phyloP scores from a whole-genome alignment of 92 coral and sea anemone species.

The Epizoanthus rinbou region DNA sequence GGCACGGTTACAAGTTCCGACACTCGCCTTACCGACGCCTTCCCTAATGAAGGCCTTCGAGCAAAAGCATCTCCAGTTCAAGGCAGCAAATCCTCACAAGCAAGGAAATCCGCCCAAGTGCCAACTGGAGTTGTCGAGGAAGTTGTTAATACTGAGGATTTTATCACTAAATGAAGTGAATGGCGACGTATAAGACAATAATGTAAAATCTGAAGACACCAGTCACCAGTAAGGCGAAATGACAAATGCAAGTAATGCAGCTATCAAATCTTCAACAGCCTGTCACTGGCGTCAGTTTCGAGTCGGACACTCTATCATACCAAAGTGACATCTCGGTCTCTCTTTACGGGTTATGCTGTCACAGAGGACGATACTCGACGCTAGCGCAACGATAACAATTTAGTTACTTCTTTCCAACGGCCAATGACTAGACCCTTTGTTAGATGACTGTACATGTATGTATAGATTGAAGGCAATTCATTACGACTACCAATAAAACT shows the following conservation, averaged over 20 bases:
- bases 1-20: slow-evolving; percentile 67
- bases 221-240: not conserved
- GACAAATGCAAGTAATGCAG: not conserved
- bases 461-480: no score
- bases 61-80: slow-evolving; percentile 12
- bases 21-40: slow-evolving; percentile 62
- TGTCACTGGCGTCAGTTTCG: no score
- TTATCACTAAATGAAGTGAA: not conserved
- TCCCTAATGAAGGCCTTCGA: slow-evolving; percentile 46
- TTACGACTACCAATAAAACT: no score
- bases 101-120: slow-evolving; percentile 1
- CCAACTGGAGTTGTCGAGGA: slow-evolving; percentile 24
- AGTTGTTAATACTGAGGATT: not conserved
- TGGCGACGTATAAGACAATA: not conserved
- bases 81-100: no score
- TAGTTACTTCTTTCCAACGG: no score
- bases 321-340: not conserved
- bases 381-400: no score
- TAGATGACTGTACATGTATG: no score
- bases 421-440: no score
- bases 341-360: no score
- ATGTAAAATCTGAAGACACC: not conserved
- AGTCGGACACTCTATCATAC: not conserved
- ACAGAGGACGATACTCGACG: no score
- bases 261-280: not conserved